These are phyloP conservation scores for Sceliomorpha sp. DNA, from an alignment of 2,888 invertebrate genomes.

Conservation along the genomic window DNA sequence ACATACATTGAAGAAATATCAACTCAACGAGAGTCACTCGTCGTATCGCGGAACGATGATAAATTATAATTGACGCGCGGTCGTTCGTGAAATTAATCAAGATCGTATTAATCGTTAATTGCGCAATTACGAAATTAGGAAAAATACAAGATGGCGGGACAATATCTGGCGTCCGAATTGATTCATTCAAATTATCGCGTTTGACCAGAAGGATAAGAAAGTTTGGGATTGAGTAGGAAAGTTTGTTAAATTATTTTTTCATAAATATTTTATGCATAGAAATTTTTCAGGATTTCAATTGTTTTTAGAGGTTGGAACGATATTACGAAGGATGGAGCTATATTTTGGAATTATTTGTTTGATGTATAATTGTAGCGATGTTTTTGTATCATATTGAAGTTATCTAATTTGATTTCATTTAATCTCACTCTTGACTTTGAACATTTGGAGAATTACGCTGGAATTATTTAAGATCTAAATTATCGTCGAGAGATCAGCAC, in stretches of 20 bases:
- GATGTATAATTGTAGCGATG: too few relatives aligned
- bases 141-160: conserved; percentile 21
- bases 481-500: conserved; percentile 24
- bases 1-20: conserved; percentile 19
- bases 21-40: conserved; percentile 24
- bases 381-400: conserved; percentile 9
- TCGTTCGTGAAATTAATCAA: conserved; percentile 47
- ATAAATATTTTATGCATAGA: too few relatives aligned
- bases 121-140: conserved; percentile 26
- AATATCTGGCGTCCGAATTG: conserved; percentile 37
- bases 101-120: conserved; percentile 40
- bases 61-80: conserved; percentile 41
- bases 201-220: too few relatives aligned
- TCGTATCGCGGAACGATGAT: conserved; percentile 25
- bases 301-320: too few relatives aligned
- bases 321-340: too few relatives aligned
- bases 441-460: conserved; percentile 15
- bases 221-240: too few relatives aligned
- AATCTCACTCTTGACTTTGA: conserved; percentile 23
- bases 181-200: conserved; percentile 23
- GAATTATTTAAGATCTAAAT: conserved; percentile 29
- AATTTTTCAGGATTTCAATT: too few relatives aligned
- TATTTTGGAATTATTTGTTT: too few relatives aligned
- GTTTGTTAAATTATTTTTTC: too few relatives aligned
- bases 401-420: conserved; percentile 19